Evolutionary conservation across 2,888 invertebrate genomes (phyloP).

Genomic region (Ochropleura leucogaster): DNA sequence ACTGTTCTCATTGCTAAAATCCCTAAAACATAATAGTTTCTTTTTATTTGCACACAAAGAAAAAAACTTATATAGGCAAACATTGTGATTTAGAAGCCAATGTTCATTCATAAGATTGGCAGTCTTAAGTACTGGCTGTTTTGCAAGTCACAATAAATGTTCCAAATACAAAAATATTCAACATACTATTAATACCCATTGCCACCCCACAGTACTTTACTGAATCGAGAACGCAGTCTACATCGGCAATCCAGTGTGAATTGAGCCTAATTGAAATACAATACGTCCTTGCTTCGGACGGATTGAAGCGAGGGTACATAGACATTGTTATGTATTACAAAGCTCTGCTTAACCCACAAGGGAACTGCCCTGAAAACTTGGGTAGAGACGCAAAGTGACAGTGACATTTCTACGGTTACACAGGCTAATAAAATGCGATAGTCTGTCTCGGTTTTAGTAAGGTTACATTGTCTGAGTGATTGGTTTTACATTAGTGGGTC

Average conservation of each 20-base stretch:
- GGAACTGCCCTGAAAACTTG: constrained; percentile 32
- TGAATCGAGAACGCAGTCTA: background rate
- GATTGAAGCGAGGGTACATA: constrained; percentile 12
- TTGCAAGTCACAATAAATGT: background rate
- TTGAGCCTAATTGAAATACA: constrained; percentile 48
- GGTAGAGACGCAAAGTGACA: constrained; percentile 16
- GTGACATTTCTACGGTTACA: constrained; percentile 22
- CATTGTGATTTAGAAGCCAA: too few species aligned
- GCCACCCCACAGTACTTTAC: background rate
- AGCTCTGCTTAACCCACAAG: constrained; percentile 22
- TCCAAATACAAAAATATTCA: background rate
- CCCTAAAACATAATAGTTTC: too few species aligned
- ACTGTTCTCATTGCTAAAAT: too few species aligned
- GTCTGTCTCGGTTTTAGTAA: constrained; percentile 5
- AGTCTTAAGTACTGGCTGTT: too few species aligned
- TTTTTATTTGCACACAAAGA: too few species aligned
- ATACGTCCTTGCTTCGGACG: constrained; percentile 25
- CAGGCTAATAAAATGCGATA: constrained; percentile 23
- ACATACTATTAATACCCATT: background rate
- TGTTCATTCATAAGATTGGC: too few species aligned
- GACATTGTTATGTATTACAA: constrained; percentile 24
- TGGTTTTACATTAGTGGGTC: background rate
- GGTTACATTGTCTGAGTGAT: constrained; percentile 13
- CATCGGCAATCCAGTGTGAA: constrained; percentile 21
- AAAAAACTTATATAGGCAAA: too few species aligned